Evolutionary conservation across 2,888 invertebrate species (phyloP).

Genomic region (Trichogramma evanescens): DNA sequence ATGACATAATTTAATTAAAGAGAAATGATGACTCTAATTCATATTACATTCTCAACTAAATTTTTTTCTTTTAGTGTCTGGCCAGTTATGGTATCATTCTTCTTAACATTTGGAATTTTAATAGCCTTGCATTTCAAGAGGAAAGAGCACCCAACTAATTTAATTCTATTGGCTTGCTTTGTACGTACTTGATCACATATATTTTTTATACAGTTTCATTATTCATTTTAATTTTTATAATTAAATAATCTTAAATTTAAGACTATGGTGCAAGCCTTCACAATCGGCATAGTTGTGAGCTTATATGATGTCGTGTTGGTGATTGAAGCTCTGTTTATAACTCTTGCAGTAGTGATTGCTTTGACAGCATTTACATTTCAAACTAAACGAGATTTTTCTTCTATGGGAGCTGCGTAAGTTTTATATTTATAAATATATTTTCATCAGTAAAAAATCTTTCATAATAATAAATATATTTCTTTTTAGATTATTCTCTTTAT

Average conservation of each 20-base stretch:
- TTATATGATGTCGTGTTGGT: constrained; percentile 70
- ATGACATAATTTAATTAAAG: not conserved
- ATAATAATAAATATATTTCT: constrained; percentile 2
- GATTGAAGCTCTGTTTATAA: constrained; percentile 70
- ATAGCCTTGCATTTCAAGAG: constrained; percentile 68
- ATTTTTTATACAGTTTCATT: not conserved
- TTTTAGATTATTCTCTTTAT: constrained; percentile 60
- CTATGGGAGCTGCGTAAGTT: constrained; percentile 67
- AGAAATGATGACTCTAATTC: not conserved
- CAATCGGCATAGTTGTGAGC: constrained; percentile 71
- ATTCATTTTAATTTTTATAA: not conserved
- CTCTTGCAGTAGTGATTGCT: constrained; percentile 65
- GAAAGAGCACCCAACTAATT: constrained; percentile 70
- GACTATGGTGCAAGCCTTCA: constrained; percentile 73
- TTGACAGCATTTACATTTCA: constrained; percentile 80
- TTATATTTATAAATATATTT: not conserved
- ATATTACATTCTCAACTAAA: constrained; percentile 1
- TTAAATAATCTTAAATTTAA: constrained; percentile 45
- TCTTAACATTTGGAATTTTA: constrained; percentile 60
- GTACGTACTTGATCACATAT: constrained; percentile 53
- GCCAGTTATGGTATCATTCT: constrained; percentile 59
- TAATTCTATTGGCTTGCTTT: constrained; percentile 70
- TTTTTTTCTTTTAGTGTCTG: constrained; percentile 54
- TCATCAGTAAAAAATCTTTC: not conserved
- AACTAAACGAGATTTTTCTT: constrained; percentile 76